Percentiles rank a stretch among this genome's conserved stretches.
phyloP scores from a whole-genome alignment of 2,888 invertebrate species.

The Aphodius sticticus region DNA sequence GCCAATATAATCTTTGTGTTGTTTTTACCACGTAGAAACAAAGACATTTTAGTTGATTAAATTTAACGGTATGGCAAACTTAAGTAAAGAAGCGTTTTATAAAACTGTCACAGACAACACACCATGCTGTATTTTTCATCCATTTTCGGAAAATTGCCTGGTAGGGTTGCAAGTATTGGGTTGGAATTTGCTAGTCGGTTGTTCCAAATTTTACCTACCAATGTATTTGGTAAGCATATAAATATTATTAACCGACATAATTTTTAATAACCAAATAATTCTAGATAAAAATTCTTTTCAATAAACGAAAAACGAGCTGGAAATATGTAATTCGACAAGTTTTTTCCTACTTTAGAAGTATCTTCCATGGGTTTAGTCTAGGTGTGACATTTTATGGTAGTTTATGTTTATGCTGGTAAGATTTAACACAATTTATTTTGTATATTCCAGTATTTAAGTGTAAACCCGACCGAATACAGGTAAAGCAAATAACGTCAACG shows the following conservation, averaged over 20 bases:
- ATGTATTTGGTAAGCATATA: slow-evolving; percentile 48
- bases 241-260: neutral
- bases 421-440: neutral
- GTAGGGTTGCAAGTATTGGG: slow-evolving; percentile 32
- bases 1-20: no score
- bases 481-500: no score
- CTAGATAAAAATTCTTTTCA: slow-evolving; percentile 65
- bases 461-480: no score
- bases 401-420: slow-evolving; percentile 65
- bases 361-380: slow-evolving; percentile 63
- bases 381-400: slow-evolving; percentile 62
- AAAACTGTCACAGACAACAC: slow-evolving; percentile 38
- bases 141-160: slow-evolving; percentile 43
- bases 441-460: no score
- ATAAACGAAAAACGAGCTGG: slow-evolving; percentile 63
- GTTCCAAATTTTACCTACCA: slow-evolving; percentile 48
- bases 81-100: slow-evolving; percentile 50
- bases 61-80: slow-evolving; percentile 11
- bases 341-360: slow-evolving; percentile 62
- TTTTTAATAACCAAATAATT: slow-evolving; percentile 46
- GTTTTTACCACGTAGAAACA: neutral
- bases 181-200: slow-evolving; percentile 41
- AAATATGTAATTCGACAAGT: slow-evolving; percentile 62
- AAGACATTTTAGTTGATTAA: neutral
- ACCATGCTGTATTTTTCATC: slow-evolving; percentile 44